Base-by-base conservation (phyloP, 2,797 vertebrate genomes). In the Dromococcyx pavoninus region DNA sequence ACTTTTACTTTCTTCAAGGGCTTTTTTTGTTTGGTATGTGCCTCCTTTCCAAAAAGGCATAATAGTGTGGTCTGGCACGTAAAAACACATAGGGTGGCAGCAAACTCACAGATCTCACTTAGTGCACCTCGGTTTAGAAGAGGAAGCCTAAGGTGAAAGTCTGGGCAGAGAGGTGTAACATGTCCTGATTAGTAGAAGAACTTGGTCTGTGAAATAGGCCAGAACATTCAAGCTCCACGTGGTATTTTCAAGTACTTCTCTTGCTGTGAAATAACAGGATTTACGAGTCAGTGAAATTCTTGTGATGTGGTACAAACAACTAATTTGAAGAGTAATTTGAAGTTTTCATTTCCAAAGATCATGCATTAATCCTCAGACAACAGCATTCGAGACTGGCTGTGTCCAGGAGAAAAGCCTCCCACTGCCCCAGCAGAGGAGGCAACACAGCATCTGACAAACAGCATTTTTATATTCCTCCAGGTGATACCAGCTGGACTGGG, bases 221-320 rank as follows among this genome's bases (percentile, higher is more conserved):
- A 37, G 69, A 87, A 76, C 51, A 30, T 30, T 88, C 62, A 64
- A 86, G n/a, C 43, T 85, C 66, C 67, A 37, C 5, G 13, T 89
- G 87, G 43, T 91, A 51, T 75, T 90, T 94, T 77, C 72, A 56
- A 73, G 51, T 60, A 57, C 56, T 88, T 85, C 64, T 71, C 62
- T 86, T 72, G 39, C 78, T 95, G 91, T 80, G 86, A 94, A 91
- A 93, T 85, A 94, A 93, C 71, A 90, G 82, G 80, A 89, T 80
- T 88, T 96, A 70, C 65, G 92, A 90, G 88, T 96, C 91, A 86
- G 77, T 86, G 73, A 60, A 80, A 79, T 94, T 96, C 89, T 85
- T 81, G 46, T 3, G 16, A 71, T 27, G 57, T 53, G 88, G 76
- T 78, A 62, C 76, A 51, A 94, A 71, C 76, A 91, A 72, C 43